Percentiles rank a stretch among this genome's conserved stretches.
These are phyloP conservation scores for Hirundo rustica DNA, from an alignment of 2,797 vertebrate genomes.

Conservation along the genomic window DNA sequence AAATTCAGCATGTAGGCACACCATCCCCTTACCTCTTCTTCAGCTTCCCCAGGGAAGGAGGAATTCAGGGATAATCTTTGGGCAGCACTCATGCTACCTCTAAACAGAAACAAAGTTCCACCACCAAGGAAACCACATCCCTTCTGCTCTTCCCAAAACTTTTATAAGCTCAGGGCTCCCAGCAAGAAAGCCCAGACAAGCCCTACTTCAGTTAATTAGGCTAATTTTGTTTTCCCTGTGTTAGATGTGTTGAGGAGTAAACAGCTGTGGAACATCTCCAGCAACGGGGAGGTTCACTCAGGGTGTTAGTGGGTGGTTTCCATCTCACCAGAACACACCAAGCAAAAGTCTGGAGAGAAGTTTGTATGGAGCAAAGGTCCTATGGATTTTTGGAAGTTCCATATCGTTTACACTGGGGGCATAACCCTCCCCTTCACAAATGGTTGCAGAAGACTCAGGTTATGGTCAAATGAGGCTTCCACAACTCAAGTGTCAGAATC, in stretches of 20 bases:
- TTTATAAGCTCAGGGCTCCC: background rate
- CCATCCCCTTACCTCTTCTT: background rate
- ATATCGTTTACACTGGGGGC: background rate
- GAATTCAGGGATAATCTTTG: background rate
- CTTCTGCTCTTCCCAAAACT: background rate
- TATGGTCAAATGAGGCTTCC: background rate
- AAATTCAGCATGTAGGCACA: background rate
- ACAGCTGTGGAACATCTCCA: background rate
- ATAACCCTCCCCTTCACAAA: background rate
- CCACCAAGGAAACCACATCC: accelerated
- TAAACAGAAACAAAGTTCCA: background rate
- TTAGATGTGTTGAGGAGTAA: constrained; percentile 15
- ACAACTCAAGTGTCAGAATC: background rate
- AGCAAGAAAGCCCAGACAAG: background rate
- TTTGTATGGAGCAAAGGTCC: background rate
- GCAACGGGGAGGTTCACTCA: background rate
- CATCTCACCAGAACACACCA: background rate
- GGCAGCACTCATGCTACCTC: accelerated
- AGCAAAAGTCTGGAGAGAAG: background rate
- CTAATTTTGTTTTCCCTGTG: background rate
- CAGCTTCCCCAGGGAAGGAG: background rate
- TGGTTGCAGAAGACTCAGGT: background rate
- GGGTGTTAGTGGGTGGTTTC: background rate
- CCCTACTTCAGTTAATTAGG: constrained; percentile 16
- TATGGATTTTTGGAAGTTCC: background rate